Conservation (phyloP, 1,140 invertebrate species). For the Dendrolimus punctatus region DNA sequence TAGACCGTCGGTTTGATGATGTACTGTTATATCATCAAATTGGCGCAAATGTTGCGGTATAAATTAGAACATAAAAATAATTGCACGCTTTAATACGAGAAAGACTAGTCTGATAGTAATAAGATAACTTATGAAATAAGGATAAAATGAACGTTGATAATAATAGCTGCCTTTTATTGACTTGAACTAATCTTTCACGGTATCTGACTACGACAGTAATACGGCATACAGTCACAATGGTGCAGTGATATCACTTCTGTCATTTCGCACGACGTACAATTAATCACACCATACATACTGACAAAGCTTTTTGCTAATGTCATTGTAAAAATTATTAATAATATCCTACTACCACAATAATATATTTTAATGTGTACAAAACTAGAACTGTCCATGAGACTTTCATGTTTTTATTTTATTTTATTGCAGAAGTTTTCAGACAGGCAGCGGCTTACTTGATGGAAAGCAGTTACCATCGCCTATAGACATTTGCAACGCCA, state of each 20-base stretch:
- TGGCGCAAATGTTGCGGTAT: neutral
- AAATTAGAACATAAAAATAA: neutral
- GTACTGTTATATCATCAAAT: too few species aligned
- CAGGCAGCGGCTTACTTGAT: too few species aligned
- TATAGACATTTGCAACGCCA: too few species aligned
- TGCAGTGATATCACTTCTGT: constrained; percentile 23
- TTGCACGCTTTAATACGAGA: neutral
- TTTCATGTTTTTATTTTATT: too few species aligned
- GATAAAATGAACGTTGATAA: too few species aligned
- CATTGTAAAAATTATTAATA: neutral
- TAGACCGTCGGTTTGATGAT: too few species aligned
- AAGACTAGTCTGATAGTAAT: too few species aligned
- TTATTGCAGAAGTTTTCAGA: too few species aligned
- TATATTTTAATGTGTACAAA: constrained; percentile 1
- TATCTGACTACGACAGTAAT: constrained; percentile 24
- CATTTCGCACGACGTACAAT: constrained; percentile 32
- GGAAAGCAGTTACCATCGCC: too few species aligned
- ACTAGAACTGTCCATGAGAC: too few species aligned
- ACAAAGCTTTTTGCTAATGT: constrained; percentile 11
- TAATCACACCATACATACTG: constrained; percentile 38
- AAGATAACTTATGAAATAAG: too few species aligned
- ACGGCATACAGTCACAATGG: constrained; percentile 17
- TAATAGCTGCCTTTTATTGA: too few species aligned
- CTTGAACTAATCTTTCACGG: constrained; percentile 22
- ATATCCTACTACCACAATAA: neutral